Evolutionary conservation across 2,888 invertebrate genomes (phyloP), one percentile per base, ranked within the genome.

Genomic region (Platynereis dumerilii): DNA sequence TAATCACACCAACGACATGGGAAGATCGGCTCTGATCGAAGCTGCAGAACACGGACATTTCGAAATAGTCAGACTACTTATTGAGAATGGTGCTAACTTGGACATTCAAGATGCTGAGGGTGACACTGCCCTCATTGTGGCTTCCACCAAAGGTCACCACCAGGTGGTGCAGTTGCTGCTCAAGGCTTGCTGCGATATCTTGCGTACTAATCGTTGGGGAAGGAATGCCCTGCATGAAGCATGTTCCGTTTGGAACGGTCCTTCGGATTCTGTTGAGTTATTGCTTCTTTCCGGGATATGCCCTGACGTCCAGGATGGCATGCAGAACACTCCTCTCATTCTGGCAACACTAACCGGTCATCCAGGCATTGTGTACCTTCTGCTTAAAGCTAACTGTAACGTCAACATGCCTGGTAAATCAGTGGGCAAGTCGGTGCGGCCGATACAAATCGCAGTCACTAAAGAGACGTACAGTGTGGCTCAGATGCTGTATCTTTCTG

Each of bases 321-420:
- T 59, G 57, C 76, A 75, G 22, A 78, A 80, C 65, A 79, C 81
- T 2, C 78, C 81, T 7, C 68, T 81, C 10, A 79, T 80, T 57
- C 66, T 80, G 20, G 79, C 80, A 0, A 73, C 77, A n/a, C 68
- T 72, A 53, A 74, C 75, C 64, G 78, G 79, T 12, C 78, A 76
- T 60, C 69, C 76, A 69, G 73, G 61, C 71, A 77, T 64, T 26
- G 67, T 68, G 20, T 26, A 39, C 28, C 59, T 52, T n/a, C 60
- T 69, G 1, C 28, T 68, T 3, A 64, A 61, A 48, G 60, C 60
- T 15, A 65, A 65, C 64, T 68, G 69, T 39, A 63, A 69, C 27
- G 65, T 69, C 10, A 67, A 69, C 57, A 27, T 56, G 27, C 28
- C 64, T 5, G 67, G 69, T 2, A 48, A 59, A 27, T 53, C 60